phyloP scores from a whole-genome alignment of 2,888 invertebrate genomes.

The Napeogenes inachia region DNA sequence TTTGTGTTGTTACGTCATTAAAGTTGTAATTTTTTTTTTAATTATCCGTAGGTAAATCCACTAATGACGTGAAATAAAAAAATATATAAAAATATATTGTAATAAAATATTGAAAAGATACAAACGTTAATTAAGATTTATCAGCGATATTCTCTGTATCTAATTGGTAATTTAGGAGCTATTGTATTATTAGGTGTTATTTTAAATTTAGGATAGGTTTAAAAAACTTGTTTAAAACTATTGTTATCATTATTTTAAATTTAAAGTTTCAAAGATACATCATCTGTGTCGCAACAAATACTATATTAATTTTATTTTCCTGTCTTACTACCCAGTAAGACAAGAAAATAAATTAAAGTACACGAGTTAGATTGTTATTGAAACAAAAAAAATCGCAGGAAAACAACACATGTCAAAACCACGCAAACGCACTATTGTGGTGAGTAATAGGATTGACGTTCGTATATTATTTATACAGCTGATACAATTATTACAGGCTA shows the following conservation, averaged over 20 bases:
- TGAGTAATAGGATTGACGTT: conserved; percentile 65
- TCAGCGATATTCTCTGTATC: background rate
- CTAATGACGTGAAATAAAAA: background rate
- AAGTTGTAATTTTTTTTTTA: too few relatives aligned
- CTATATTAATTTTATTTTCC: too few relatives aligned
- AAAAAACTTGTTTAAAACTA: too few relatives aligned
- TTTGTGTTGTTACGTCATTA: too few relatives aligned
- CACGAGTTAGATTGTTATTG: background rate
- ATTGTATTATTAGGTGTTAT: too few relatives aligned
- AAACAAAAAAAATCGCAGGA: background rate
- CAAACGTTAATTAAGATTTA: too few relatives aligned
- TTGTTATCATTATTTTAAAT: too few relatives aligned
- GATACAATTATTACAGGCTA: conserved; percentile 51
- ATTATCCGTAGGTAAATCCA: too few relatives aligned
- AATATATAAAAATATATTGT: background rate
- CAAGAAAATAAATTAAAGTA: too few relatives aligned
- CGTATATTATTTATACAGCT: conserved; percentile 56
- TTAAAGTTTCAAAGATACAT: too few relatives aligned
- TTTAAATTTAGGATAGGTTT: too few relatives aligned
- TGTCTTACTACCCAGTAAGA: too few relatives aligned
- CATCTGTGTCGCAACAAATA: background rate
- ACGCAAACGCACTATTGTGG: conserved; percentile 25
- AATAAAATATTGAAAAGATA: background rate
- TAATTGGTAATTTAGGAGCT: background rate
- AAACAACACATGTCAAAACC: background rate